These are phyloP conservation scores for Vespertilio murinus DNA, from an alignment of 2,797 vertebrate species.

Conservation along the genomic window DNA sequence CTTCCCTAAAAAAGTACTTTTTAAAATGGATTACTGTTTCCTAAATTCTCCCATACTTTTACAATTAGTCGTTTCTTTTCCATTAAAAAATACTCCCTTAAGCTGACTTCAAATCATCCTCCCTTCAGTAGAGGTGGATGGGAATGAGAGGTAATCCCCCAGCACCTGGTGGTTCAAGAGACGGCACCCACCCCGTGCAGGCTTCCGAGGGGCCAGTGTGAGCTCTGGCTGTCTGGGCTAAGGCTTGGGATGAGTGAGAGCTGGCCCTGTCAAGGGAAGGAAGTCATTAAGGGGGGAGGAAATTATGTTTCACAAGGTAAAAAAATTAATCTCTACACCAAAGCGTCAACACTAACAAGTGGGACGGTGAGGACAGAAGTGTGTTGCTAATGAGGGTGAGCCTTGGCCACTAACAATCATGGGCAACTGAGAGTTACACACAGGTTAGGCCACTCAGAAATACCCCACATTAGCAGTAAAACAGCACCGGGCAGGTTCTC, in stretches of 20 bases:
- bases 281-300: not conserved
- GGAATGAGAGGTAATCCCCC: not conserved
- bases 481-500: not conserved
- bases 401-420: not conserved
- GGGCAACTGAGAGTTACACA: not conserved
- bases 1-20: not conserved
- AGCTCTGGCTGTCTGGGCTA: not conserved
- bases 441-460: not conserved
- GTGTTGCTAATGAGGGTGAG: not conserved
- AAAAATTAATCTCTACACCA: not conserved
- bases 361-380: not conserved
- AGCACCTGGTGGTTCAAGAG: not conserved
- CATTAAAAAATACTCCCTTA: not conserved
- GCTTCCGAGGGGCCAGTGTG: not conserved
- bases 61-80: not conserved
- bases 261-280: not conserved
- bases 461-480: not conserved
- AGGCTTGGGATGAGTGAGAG: not conserved
- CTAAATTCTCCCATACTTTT: not conserved
- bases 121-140: no score
- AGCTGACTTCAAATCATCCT: not conserved
- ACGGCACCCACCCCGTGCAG: not conserved
- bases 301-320: not conserved
- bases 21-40: not conserved
- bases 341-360: not conserved